A percentile compares a stretch with the other conserved stretches of the same genome.
These are phyloP conservation scores for Papilio aristodemus DNA, from an alignment of 1,140 invertebrate genomes.

Conservation along the genomic window DNA sequence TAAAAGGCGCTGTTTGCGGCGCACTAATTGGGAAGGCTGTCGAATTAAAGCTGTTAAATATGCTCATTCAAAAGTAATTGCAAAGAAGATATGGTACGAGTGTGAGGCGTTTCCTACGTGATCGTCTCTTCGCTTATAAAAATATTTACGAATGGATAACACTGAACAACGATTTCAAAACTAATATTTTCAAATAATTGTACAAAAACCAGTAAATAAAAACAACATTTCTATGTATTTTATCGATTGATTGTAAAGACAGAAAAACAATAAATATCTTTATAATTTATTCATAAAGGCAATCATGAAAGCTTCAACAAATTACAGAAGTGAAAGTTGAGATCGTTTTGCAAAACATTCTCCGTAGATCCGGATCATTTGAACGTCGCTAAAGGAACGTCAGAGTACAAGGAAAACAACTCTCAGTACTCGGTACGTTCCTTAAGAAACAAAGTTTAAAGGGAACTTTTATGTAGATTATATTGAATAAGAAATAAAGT, in stretches of 20 bases:
- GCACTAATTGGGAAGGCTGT: neutral
- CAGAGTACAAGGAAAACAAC: constrained; percentile 14
- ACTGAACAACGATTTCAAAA: too few relatives aligned
- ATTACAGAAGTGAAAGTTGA: neutral
- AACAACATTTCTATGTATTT: too few relatives aligned
- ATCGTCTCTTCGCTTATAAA: neutral
- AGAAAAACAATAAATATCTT: neutral
- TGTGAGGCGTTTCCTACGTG: neutral
- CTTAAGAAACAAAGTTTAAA: constrained; percentile 5
- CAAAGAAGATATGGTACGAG: neutral
- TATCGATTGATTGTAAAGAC: too few relatives aligned
- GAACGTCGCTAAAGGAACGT: neutral
- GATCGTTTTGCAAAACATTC: neutral
- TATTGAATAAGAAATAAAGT: constrained; percentile 11
- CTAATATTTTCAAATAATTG: too few relatives aligned
- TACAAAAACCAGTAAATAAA: too few relatives aligned
- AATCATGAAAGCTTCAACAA: neutral
- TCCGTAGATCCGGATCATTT: neutral
- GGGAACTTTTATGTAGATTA: constrained; percentile 11
- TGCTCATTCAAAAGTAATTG: neutral
- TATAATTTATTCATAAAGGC: neutral
- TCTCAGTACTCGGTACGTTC: neutral
- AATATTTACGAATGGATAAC: too few relatives aligned
- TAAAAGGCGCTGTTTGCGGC: neutral
- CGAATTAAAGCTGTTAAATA: neutral